Conservation (phyloP, 1,140 invertebrate species). For the Lordiphosa clarofinis region DNA sequence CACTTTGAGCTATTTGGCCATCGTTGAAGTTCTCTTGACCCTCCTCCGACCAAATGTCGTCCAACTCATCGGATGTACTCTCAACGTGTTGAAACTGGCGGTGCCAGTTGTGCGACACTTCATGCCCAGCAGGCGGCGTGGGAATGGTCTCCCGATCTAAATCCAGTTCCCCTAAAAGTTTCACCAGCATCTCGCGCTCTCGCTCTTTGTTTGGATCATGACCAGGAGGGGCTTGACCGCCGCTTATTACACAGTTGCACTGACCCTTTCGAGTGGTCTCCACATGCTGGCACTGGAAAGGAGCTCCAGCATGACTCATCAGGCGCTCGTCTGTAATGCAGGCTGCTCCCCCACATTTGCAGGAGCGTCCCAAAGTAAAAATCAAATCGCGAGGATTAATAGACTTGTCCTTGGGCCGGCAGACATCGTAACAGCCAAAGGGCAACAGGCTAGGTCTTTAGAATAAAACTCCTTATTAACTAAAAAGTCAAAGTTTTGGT, state of each 20-base stretch:
- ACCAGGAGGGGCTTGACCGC: not conserved
- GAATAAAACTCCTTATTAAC: not conserved
- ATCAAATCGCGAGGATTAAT: conserved; percentile 43
- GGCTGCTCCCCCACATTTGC: conserved; percentile 10
- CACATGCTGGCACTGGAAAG: conserved; percentile 30
- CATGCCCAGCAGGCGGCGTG: conserved; percentile 18
- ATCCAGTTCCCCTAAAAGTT: conserved; percentile 25
- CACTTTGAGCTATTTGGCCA: not conserved
- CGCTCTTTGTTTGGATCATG: conserved; percentile 7
- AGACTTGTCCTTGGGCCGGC: conserved; percentile 33
- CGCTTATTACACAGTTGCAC: conserved; percentile 24
- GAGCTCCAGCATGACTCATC: conserved; percentile 33
- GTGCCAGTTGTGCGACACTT: not conserved
- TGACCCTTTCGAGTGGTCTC: not conserved
- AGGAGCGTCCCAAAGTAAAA: conserved; percentile 51
- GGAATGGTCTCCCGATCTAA: conserved; percentile 24
- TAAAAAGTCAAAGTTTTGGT: not conserved
- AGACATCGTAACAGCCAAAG: conserved; percentile 51
- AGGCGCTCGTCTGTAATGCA: conserved; percentile 53
- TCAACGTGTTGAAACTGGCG: not conserved
- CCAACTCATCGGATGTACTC: not conserved
- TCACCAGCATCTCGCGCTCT: conserved; percentile 20
- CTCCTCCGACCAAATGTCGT: not conserved
- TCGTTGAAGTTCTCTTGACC: too few relatives aligned
- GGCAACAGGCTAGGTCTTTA: conserved; percentile 20